phyloP scores from a whole-genome alignment of 1,140 invertebrate species.

The Drosophila sp. region DNA sequence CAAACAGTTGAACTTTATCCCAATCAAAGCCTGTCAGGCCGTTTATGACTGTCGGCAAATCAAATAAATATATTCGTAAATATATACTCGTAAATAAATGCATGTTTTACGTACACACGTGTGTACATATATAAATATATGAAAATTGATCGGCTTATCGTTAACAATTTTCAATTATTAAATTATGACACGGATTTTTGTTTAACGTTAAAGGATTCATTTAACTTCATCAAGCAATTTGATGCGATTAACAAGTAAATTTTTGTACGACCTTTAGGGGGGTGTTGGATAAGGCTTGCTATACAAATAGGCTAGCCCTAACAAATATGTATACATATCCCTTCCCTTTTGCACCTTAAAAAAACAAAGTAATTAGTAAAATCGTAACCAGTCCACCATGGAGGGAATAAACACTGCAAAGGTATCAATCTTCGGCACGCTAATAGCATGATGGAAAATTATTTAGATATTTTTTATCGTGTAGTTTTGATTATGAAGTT shows the following conservation, averaged over 20 bases:
- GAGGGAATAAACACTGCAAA: too few species aligned
- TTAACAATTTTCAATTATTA: constrained; percentile 6
- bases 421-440: too few species aligned
- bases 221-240: neutral
- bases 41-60: neutral
- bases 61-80: neutral
- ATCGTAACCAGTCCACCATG: too few species aligned
- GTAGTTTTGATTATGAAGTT: too few species aligned
- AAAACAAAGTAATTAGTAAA: too few species aligned
- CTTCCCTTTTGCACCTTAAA: too few species aligned
- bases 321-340: too few species aligned
- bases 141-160: neutral
- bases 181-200: neutral
- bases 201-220: neutral
- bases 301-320: too few species aligned
- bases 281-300: too few species aligned
- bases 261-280: too few species aligned
- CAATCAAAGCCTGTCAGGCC: neutral
- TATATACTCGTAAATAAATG: neutral
- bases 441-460: too few species aligned
- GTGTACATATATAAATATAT: neutral
- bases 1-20: constrained; percentile 9
- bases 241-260: neutral
- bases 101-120: neutral
- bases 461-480: too few species aligned